phyloP scores from a whole-genome alignment of 92 coral and sea anemone genomes.

The Meandrina meandrites region DNA sequence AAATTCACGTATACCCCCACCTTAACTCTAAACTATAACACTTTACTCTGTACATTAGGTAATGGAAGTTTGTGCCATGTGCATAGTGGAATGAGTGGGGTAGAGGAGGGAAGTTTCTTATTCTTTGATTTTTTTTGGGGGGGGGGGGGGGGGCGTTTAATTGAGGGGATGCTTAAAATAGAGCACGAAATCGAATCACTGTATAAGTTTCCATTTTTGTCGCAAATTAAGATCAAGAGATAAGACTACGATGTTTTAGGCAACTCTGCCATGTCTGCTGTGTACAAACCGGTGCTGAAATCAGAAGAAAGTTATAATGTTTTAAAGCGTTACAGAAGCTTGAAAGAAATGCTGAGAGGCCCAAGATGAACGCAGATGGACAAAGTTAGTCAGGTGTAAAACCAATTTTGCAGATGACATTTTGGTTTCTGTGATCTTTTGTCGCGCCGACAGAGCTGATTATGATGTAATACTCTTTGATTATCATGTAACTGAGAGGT shows the following conservation, averaged over 20 bases:
- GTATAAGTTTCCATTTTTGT: not conserved
- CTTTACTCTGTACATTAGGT: no score
- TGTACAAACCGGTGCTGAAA: not conserved
- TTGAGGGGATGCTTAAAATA: not conserved
- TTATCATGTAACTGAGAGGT: not conserved
- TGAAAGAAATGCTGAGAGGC: no score
- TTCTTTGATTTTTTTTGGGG: not conserved
- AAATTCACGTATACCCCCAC: no score
- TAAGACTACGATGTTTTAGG: not conserved
- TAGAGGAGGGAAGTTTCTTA: no score
- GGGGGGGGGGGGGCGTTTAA: not conserved
- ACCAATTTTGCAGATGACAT: not conserved
- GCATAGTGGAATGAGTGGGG: no score
- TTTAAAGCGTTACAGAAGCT: not conserved
- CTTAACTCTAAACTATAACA: no score
- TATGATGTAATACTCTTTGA: not conserved
- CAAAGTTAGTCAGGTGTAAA: not conserved
- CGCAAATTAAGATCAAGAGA: not conserved
- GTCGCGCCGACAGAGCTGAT: not conserved
- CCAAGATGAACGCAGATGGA: not conserved
- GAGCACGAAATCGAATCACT: not conserved
- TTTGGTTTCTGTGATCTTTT: not conserved
- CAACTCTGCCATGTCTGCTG: not conserved
- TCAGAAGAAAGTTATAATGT: not conserved
- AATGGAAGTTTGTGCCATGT: no score